Percentiles rank a stretch among this genome's conserved stretches.
Conservation (phyloP, 2,113 vertebrate genomes). For the Ciconia boyciana region DNA sequence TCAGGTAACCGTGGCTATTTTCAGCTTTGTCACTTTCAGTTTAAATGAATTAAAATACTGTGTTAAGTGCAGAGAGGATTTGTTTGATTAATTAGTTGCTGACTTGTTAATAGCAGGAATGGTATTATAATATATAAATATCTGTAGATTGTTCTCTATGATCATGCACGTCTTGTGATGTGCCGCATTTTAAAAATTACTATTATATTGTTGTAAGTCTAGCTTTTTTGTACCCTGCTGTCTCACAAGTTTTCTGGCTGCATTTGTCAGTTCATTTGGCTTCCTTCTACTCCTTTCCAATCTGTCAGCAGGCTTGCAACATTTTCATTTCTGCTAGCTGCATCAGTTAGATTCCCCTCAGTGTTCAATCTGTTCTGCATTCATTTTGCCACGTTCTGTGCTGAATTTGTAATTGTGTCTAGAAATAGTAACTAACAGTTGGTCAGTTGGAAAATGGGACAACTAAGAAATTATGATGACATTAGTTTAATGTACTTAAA, state of each 20-base stretch:
- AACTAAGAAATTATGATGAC: background rate
- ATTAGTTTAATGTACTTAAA: background rate
- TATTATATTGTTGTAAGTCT: background rate
- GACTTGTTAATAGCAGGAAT: background rate
- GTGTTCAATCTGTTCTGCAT: constrained; percentile 39
- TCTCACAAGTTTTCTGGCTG: constrained; percentile 15
- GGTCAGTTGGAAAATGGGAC: constrained; percentile 34
- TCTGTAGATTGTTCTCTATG: background rate
- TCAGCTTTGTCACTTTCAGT: background rate
- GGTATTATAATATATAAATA: background rate
- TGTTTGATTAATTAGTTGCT: background rate
- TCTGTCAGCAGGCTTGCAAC: constrained; percentile 11
- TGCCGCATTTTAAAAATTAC: background rate
- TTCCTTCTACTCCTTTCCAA: background rate
- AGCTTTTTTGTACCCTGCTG: background rate
- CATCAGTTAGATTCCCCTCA: background rate
- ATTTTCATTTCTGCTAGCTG: background rate
- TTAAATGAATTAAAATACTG: background rate
- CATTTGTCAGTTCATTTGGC: constrained; percentile 14
- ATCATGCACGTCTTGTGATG: background rate
- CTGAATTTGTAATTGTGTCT: background rate
- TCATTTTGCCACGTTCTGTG: background rate
- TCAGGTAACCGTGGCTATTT: background rate
- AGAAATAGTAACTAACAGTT: constrained; percentile 26
- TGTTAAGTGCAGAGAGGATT: background rate